A percentile compares a stretch with the other conserved stretches of the same genome.
Evolutionary conservation across 1,140 invertebrate genomes (phyloP).

Genomic region (Pectinophora gossypiella): DNA sequence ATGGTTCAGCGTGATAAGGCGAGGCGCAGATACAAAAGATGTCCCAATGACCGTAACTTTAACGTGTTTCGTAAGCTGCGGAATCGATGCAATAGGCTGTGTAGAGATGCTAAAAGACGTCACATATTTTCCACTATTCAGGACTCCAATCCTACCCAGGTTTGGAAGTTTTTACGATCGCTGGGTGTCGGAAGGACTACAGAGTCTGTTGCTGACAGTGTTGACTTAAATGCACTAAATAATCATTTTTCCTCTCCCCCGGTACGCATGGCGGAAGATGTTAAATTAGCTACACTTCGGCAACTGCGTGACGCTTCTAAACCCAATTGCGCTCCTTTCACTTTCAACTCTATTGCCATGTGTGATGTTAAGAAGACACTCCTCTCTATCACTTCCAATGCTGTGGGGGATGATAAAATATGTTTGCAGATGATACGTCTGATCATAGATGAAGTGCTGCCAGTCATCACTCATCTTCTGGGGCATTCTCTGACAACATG

Average conservation of each 20-base stretch:
- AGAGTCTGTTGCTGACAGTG: not conserved
- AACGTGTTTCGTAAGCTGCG: not conserved
- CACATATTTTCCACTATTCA: not conserved
- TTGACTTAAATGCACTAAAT: not conserved
- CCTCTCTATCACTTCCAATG: not conserved
- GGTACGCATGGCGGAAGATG: not conserved
- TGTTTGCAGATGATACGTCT: not conserved
- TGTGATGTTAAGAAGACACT: not conserved
- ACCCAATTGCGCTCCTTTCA: not conserved
- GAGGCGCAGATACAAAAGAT: not conserved
- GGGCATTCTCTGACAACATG: not conserved
- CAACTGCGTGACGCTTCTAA: not conserved
- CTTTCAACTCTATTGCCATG: not conserved
- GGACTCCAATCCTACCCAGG: not conserved
- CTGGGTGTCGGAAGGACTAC: no score
- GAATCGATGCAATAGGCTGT: not conserved
- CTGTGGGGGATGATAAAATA: not conserved
- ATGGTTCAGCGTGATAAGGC: not conserved
- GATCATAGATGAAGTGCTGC: not conserved
- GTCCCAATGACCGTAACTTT: not conserved
- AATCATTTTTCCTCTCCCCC: not conserved
- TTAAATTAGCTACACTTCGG: not conserved
- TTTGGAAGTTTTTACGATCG: not conserved
- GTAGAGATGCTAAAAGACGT: conserved; percentile 3
- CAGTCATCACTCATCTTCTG: not conserved